Evolutionary conservation across 2,888 invertebrate species (phyloP).

Genomic region (Orchestes rusci): DNA sequence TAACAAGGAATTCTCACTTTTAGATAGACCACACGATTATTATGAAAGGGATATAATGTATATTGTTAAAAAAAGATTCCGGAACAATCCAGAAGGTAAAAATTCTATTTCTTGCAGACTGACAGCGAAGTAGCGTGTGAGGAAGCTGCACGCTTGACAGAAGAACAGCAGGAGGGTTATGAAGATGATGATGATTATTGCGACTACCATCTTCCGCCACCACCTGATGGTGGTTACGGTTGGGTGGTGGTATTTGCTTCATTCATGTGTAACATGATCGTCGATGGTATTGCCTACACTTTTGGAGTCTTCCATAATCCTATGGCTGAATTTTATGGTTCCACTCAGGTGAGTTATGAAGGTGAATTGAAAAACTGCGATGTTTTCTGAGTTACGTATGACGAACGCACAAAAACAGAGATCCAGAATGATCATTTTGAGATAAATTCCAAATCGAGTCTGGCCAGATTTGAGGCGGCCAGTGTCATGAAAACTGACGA

Average conservation of each 20-base stretch:
- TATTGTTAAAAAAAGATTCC: too few relatives aligned
- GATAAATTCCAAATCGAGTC: too few relatives aligned
- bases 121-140: constrained; percentile 83
- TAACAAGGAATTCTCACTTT: too few relatives aligned
- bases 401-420: too few relatives aligned
- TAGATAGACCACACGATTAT: too few relatives aligned
- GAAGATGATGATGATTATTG: constrained; percentile 50
- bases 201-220: constrained; percentile 72
- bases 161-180: constrained; percentile 55
- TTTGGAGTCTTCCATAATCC: constrained; percentile 88
- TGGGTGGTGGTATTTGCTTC: constrained; percentile 95
- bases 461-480: too few relatives aligned
- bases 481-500: too few relatives aligned
- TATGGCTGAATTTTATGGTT: constrained; percentile 73
- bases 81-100: too few relatives aligned
- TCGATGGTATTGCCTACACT: constrained; percentile 97
- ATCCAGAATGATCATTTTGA: too few relatives aligned
- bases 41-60: too few relatives aligned
- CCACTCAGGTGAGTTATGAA: constrained; percentile 61
- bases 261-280: constrained; percentile 96
- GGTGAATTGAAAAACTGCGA: too few relatives aligned
- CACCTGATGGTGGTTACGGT: constrained; percentile 87
- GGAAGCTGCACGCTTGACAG: constrained; percentile 72
- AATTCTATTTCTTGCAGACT: constrained; percentile 54
- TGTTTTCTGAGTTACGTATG: too few relatives aligned